Conservation (phyloP, 2,888 invertebrate species). For the Cephus pygmeus region DNA sequence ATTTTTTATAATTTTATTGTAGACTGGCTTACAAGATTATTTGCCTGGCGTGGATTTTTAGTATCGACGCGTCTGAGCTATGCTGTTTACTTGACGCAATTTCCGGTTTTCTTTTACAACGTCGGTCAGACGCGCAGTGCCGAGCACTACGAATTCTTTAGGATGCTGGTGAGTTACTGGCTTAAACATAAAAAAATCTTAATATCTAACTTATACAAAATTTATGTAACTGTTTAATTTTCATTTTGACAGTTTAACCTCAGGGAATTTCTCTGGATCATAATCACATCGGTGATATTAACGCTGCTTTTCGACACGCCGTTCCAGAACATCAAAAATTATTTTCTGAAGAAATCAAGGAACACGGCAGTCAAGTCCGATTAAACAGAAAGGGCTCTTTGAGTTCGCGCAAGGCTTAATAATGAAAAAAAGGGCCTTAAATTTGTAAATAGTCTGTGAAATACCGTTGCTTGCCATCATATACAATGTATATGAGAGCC, state of each 20-base stretch:
- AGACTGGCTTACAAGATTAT: slow-evolving; percentile 70
- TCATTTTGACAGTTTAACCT: slow-evolving; percentile 70
- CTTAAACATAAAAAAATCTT: slow-evolving; percentile 11
- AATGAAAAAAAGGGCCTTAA: not conserved
- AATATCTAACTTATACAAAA: slow-evolving; percentile 6
- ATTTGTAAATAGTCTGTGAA: slow-evolving; percentile 27
- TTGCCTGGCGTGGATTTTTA: slow-evolving; percentile 73
- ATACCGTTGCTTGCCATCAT: slow-evolving; percentile 45
- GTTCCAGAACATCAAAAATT: slow-evolving; percentile 75
- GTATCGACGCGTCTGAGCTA: slow-evolving; percentile 78
- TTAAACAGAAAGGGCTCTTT: slow-evolving; percentile 17
- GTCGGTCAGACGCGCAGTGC: slow-evolving; percentile 73
- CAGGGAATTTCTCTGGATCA: slow-evolving; percentile 71
- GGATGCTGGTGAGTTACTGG: slow-evolving; percentile 68
- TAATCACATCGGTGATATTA: slow-evolving; percentile 69
- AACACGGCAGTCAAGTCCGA: slow-evolving; percentile 28
- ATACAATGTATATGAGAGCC: slow-evolving; percentile 54
- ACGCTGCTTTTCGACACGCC: slow-evolving; percentile 76
- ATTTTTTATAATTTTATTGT: slow-evolving; percentile 37
- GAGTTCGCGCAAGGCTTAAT: not conserved
- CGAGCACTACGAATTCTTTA: slow-evolving; percentile 71
- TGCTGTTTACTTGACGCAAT: slow-evolving; percentile 77
- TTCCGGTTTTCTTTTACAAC: slow-evolving; percentile 78
- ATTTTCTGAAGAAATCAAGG: slow-evolving; percentile 61
- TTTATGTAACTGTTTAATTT: slow-evolving; percentile 12